phyloP scores from a whole-genome alignment of 30 jellyfish, hydroid and myxozoan species.

The Cassiopea andromeda region DNA sequence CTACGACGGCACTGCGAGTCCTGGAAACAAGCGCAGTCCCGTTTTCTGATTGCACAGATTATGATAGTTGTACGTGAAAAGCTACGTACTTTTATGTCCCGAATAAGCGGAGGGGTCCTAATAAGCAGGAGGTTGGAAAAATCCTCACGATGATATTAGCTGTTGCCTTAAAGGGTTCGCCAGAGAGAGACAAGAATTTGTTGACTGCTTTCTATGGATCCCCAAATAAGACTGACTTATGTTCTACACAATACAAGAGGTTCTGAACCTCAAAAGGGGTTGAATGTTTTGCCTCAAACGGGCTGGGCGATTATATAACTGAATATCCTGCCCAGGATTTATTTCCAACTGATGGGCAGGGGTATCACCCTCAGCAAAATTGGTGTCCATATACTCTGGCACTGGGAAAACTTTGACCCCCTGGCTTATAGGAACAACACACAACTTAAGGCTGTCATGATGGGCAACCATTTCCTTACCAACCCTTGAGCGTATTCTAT shows the following conservation, averaged over 20 bases:
- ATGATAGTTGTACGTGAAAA: too few species aligned
- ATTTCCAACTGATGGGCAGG: background rate
- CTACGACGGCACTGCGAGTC: too few species aligned
- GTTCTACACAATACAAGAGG: background rate
- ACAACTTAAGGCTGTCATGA: slow-evolving; percentile 31
- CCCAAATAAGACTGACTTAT: background rate
- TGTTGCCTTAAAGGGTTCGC: background rate
- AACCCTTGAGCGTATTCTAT: slow-evolving; percentile 9
- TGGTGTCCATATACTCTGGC: background rate
- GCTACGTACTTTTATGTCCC: too few species aligned
- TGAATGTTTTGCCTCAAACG: background rate
- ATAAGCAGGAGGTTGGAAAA: too few species aligned
- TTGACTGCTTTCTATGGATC: background rate
- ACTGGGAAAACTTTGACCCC: slow-evolving; percentile 1
- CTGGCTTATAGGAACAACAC: slow-evolving; percentile 17
- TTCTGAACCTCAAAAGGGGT: background rate
- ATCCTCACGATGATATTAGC: too few species aligned
- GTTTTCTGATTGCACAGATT: too few species aligned
- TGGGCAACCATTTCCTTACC: slow-evolving; percentile 29
- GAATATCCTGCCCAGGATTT: background rate
- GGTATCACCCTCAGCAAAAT: background rate
- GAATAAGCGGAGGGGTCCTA: too few species aligned
- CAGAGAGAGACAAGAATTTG: background rate
- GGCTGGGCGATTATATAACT: background rate
- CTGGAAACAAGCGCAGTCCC: too few species aligned